Evolutionary conservation across 1,140 invertebrate species (phyloP).

Genomic region (Epicauta chinensis): DNA sequence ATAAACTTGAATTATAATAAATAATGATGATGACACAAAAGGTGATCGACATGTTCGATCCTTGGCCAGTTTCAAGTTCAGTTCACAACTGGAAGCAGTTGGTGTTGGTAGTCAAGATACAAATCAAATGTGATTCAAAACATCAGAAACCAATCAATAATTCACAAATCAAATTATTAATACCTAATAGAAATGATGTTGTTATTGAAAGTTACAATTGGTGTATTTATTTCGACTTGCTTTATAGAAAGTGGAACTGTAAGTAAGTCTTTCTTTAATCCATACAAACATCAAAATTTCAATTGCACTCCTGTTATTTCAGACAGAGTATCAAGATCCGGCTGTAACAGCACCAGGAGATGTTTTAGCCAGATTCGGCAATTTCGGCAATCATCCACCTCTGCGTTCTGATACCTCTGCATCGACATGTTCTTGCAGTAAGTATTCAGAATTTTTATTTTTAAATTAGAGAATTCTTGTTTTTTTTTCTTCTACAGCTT

Average conservation of each 20-base stretch:
- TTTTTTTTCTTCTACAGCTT: too few relatives aligned
- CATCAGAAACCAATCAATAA: too few relatives aligned
- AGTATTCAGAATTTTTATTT: neutral
- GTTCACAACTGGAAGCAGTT: slow-evolving; percentile 16
- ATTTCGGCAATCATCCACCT: slow-evolving; percentile 33
- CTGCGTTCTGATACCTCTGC: slow-evolving; percentile 43
- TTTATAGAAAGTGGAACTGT: slow-evolving; percentile 15
- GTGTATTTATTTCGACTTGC: slow-evolving; percentile 3
- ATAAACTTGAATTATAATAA: too few relatives aligned
- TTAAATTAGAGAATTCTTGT: neutral
- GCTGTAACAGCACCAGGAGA: slow-evolving; percentile 13
- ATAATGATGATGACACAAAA: neutral
- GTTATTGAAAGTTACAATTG: slow-evolving; percentile 1
- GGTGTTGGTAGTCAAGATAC: slow-evolving; percentile 16
- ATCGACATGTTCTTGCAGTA: slow-evolving; percentile 42
- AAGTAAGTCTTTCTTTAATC: slow-evolving; percentile 9
- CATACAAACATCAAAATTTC: too few relatives aligned
- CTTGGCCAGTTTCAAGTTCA: slow-evolving; percentile 10
- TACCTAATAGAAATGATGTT: neutral
- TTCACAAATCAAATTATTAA: neutral
- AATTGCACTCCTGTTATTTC: too few relatives aligned
- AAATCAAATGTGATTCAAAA: too few relatives aligned
- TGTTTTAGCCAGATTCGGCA: slow-evolving; percentile 28
- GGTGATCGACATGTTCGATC: slow-evolving; percentile 13
- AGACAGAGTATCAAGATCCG: too few relatives aligned